A percentile compares a stretch with the other conserved stretches of the same genome.
Evolutionary conservation across 35 echinoderm and acorn worm genomes (phyloP).

Genomic region (Stichopus chloronotus): DNA sequence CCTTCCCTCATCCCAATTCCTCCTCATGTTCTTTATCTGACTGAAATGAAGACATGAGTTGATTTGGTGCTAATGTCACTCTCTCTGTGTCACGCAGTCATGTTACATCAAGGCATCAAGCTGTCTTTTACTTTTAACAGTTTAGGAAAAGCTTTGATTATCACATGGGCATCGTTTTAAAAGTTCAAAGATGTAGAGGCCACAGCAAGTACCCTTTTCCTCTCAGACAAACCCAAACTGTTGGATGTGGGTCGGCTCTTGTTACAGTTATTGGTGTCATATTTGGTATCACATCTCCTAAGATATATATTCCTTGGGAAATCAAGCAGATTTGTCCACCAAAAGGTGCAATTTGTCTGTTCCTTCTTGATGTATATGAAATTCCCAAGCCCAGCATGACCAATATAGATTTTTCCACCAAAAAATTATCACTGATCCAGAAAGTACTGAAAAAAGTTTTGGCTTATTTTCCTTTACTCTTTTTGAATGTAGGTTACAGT

Average conservation of each 20-base stretch:
- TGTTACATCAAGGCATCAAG: too few relatives aligned
- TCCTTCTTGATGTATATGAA: neutral
- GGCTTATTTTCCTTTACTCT: neutral
- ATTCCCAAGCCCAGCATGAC: neutral
- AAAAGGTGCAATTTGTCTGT: neutral
- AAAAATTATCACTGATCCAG: neutral
- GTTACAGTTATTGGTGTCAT: neutral
- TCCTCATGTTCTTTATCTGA: too few relatives aligned
- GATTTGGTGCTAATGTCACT: too few relatives aligned
- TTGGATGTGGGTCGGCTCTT: neutral
- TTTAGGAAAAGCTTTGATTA: too few relatives aligned
- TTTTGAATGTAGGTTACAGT: constrained; percentile 11
- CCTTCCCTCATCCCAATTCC: too few relatives aligned
- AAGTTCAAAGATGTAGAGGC: too few relatives aligned
- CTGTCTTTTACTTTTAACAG: too few relatives aligned
- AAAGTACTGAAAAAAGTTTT: constrained; percentile 10
- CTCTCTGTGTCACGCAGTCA: too few relatives aligned
- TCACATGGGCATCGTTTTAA: too few relatives aligned
- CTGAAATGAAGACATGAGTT: too few relatives aligned
- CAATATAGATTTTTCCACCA: neutral
- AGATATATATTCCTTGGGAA: constrained; percentile 10
- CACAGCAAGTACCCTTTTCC: too few relatives aligned
- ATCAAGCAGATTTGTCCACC: neutral
- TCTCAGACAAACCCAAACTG: neutral
- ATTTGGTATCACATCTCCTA: neutral